These are phyloP conservation scores for Chrysolina haemoptera DNA, from an alignment of 2,888 invertebrate genomes.

Conservation along the genomic window DNA sequence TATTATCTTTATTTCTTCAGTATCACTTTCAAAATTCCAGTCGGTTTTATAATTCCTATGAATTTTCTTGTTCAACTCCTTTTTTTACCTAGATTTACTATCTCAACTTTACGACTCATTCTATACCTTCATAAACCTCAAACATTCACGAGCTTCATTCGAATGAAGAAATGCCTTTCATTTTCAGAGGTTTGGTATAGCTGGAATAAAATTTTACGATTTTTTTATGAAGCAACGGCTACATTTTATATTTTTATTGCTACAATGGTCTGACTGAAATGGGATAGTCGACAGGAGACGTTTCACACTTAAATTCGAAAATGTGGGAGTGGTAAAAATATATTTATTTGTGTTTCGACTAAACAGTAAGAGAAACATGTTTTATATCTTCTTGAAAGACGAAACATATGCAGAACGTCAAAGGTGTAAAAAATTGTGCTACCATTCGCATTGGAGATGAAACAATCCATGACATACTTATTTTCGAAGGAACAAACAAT, in stretches of 20 bases:
- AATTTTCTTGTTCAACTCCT: neutral
- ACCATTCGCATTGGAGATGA: too few relatives aligned
- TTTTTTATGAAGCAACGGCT: conserved; percentile 26
- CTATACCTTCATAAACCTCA: neutral
- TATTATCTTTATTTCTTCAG: too few relatives aligned
- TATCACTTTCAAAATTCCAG: too few relatives aligned
- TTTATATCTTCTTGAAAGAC: too few relatives aligned
- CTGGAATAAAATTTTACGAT: conserved; percentile 24
- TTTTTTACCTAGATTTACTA: neutral
- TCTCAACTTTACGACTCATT: neutral
- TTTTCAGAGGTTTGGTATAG: conserved; percentile 12
- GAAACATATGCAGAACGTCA: too few relatives aligned
- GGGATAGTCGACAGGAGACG: conserved; percentile 9
- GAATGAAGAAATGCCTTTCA: conserved; percentile 18
- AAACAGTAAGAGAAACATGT: too few relatives aligned
- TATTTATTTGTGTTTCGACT: neutral
- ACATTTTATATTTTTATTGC: conserved; percentile 25
- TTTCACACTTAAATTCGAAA: conserved; percentile 18
- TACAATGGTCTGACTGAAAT: conserved; percentile 4
- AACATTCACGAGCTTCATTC: neutral
- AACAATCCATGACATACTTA: too few relatives aligned
- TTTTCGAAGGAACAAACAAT: too few relatives aligned
- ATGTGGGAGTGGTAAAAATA: conserved; percentile 17
- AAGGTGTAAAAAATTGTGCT: too few relatives aligned
- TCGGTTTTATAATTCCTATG: neutral